Base-by-base conservation (phyloP, 2,888 invertebrate genomes). In the Diabrotica balteata region DNA sequence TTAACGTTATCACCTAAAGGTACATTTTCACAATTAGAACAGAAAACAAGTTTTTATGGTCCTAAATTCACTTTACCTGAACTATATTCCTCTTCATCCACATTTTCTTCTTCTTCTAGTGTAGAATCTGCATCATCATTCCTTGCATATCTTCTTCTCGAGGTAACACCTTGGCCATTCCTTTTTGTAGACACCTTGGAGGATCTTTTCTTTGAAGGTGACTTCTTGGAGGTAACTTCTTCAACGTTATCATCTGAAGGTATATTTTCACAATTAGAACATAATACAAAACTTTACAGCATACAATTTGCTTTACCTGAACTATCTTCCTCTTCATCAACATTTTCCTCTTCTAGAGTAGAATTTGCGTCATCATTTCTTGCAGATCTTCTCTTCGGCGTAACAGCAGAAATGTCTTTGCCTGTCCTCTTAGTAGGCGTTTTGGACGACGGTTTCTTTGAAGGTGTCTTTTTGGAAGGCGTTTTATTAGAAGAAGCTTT, bases 351-450 rank as follows among this genome's bases (percentile, higher is more conserved):
- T 17, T 32, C 32, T 32, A 32, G 5, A 32, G 32, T 32, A 32
- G 32, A 32, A 32, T 32, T 5, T 32, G 32, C 32, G 17, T 17
- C 17, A 5, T 32, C 5, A 32, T 11, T 63, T 55, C 54, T 43
- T 10, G 47, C 32, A 47, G 63, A 54, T 60, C 11, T 44, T 52
- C 42, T 17, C n/a, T 42, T n/a, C 9, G 22, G 7, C 42, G 46
- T 59, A 46, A 17, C 22, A 45, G 11, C 3, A 45, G 9, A 10
- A 45, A 9, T 32, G 5, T 11, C 50, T n/a, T 52, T 45, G 7
- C 44, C 51, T 51, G 51, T 61, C 42, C 49, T 11, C 42, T 61
- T 61, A 52, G 50, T 52, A 42, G 61, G 52, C 10, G 45, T 45
- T 43, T 61, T 61, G 44, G 50, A 44, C n/a, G 61, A 46, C 10